These are phyloP conservation scores for Illadopsis cleaveri DNA, from an alignment of 2,113 vertebrate genomes.

Conservation along the genomic window DNA sequence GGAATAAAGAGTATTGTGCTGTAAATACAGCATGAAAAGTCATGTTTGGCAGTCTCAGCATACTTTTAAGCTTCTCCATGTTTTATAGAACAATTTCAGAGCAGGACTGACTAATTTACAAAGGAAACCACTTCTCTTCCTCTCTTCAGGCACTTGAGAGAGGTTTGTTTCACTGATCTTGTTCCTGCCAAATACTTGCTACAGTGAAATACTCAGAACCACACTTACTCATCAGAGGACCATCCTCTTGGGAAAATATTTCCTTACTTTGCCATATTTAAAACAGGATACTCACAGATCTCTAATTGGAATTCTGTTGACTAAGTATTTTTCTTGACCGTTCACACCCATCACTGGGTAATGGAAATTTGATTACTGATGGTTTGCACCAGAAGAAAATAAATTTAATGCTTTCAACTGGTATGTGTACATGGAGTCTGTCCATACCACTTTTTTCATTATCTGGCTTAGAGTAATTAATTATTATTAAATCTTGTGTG, in stretches of 20 bases:
- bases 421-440: background rate
- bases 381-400: constrained; percentile 17
- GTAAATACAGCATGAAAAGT: background rate
- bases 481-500: background rate
- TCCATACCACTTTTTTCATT: background rate
- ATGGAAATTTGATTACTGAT: constrained; percentile 5
- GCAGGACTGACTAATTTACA: background rate
- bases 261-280: background rate
- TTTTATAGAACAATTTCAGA: background rate
- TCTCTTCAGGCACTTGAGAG: background rate
- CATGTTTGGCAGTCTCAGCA: background rate
- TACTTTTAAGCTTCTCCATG: background rate
- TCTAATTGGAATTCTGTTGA: background rate
- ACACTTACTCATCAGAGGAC: background rate
- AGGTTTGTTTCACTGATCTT: background rate
- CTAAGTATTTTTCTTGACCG: background rate
- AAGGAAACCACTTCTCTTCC: background rate
- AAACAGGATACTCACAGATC: background rate
- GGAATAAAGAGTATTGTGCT: rapidly evolving
- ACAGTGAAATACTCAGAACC: background rate
- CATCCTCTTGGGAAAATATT: background rate
- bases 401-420: background rate
- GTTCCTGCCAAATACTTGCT: background rate
- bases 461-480: background rate
- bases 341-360: background rate